A percentile compares a stretch with the other conserved stretches of the same genome.
phyloP scores from a whole-genome alignment of 1,140 invertebrate genomes.

The Charaxes varanes region DNA sequence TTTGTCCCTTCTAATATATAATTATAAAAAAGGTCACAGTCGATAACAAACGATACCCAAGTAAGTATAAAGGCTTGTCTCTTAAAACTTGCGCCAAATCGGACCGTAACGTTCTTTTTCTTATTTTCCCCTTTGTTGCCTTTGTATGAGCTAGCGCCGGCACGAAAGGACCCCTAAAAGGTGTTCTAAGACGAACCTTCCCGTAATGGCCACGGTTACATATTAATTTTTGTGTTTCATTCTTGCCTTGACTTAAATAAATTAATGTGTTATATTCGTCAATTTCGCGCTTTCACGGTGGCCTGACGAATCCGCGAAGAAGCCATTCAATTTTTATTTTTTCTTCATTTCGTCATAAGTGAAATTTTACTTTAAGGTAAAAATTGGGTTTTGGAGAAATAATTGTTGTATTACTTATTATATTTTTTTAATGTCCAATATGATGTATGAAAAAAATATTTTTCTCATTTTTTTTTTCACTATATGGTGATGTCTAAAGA shows the following conservation, averaged over 20 bases:
- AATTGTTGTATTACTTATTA: no score
- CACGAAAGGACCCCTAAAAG: slow-evolving; percentile 59
- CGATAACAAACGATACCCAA: no score
- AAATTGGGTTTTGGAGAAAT: no score
- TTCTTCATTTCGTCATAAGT: slow-evolving; percentile 3
- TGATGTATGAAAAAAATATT: no score
- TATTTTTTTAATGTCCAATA: no score
- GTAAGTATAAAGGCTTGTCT: no score
- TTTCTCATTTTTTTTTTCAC: no score
- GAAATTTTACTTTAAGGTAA: no score
- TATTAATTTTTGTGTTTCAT: slow-evolving; percentile 71
- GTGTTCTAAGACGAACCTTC: slow-evolving; percentile 58
- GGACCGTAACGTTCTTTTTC: slow-evolving; percentile 45
- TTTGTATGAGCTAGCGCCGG: slow-evolving; percentile 69
- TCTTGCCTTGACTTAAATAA: slow-evolving; percentile 69
- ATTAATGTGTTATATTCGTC: slow-evolving; percentile 57
- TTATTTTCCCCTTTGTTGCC: slow-evolving; percentile 63
- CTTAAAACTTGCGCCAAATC: slow-evolving; percentile 25
- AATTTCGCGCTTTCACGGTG: slow-evolving; percentile 67
- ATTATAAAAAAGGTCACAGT: no score
- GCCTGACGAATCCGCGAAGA: slow-evolving; percentile 25
- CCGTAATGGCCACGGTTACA: slow-evolving; percentile 59
- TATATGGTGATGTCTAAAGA: no score
- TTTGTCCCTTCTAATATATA: no score
- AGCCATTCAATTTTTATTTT: slow-evolving; percentile 5